These are phyloP conservation scores for Nemapogon koenigi DNA, from an alignment of 2,888 invertebrate genomes.

Conservation along the genomic window DNA sequence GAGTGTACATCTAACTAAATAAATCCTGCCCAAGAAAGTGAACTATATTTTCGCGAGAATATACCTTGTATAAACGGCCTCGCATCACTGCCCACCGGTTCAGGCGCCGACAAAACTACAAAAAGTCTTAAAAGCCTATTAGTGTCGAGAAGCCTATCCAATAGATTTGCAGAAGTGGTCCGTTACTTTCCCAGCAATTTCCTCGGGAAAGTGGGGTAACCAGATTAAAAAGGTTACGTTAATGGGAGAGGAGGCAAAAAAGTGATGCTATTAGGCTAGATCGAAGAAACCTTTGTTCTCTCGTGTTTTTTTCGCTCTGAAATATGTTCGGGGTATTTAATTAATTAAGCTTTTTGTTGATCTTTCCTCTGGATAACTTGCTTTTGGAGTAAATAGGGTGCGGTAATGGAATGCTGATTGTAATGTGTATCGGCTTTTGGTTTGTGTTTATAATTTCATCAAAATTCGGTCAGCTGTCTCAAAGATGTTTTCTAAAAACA, in stretches of 20 bases:
- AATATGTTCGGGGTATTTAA: neutral
- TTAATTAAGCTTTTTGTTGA: neutral
- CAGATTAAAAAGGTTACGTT: constrained; percentile 5
- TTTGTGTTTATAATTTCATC: too few relatives aligned
- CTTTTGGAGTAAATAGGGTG: too few relatives aligned
- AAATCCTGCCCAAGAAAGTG: too few relatives aligned
- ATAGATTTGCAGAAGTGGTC: constrained; percentile 10
- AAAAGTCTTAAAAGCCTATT: constrained; percentile 1
- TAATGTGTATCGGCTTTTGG: too few relatives aligned
- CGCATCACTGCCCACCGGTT: too few relatives aligned
- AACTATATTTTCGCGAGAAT: too few relatives aligned
- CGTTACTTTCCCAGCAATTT: constrained; percentile 8
- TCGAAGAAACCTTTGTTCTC: constrained; percentile 7
- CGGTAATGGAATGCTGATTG: too few relatives aligned
- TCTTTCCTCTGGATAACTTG: too few relatives aligned
- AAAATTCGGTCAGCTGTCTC: too few relatives aligned
- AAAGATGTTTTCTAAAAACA: too few relatives aligned
- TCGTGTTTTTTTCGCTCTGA: neutral
- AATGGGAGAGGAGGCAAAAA: constrained; percentile 5
- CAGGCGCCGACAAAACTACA: neutral
- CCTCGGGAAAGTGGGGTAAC: neutral
- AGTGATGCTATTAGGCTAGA: constrained; percentile 6
- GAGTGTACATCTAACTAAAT: too few relatives aligned
- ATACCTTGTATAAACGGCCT: too few relatives aligned
- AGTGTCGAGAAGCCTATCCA: neutral